A percentile compares a stretch with the other conserved stretches of the same genome.
Evolutionary conservation across 1,140 invertebrate species (phyloP).

Genomic region (Cecropterus lyciades): DNA sequence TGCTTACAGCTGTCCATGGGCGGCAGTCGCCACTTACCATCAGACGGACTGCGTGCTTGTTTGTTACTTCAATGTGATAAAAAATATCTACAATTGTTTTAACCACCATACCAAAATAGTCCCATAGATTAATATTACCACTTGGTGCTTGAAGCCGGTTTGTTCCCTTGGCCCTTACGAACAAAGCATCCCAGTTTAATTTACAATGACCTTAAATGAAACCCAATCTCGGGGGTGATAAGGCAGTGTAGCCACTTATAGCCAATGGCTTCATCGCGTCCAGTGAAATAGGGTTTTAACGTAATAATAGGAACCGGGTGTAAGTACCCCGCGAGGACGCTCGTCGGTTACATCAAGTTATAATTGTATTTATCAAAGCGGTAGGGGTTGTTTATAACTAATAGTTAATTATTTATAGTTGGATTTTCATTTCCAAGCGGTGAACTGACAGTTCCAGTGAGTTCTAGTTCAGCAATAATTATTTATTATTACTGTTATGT

Average conservation of each 20-base stretch:
- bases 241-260: constrained; percentile 21
- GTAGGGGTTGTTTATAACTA: no score
- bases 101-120: no score
- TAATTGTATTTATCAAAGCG: neutral
- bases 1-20: no score
- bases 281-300: constrained; percentile 21
- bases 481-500: no score
- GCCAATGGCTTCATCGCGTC: constrained; percentile 18
- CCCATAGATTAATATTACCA: neutral
- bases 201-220: constrained; percentile 25
- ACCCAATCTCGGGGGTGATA: constrained; percentile 28
- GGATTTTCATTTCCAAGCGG: no score
- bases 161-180: neutral
- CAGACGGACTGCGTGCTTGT: no score
- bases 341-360: constrained; percentile 7
- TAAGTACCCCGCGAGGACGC: neutral
- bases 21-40: no score
- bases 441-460: no score
- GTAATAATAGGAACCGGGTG: constrained; percentile 19
- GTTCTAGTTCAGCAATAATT: no score
- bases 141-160: constrained; percentile 9
- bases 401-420: no score
- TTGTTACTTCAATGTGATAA: no score
- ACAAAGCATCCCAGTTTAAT: constrained; percentile 28
- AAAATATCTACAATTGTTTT: no score